Conservation (phyloP, 2,888 invertebrate species). For the Mongoloraphidia duomilia region DNA sequence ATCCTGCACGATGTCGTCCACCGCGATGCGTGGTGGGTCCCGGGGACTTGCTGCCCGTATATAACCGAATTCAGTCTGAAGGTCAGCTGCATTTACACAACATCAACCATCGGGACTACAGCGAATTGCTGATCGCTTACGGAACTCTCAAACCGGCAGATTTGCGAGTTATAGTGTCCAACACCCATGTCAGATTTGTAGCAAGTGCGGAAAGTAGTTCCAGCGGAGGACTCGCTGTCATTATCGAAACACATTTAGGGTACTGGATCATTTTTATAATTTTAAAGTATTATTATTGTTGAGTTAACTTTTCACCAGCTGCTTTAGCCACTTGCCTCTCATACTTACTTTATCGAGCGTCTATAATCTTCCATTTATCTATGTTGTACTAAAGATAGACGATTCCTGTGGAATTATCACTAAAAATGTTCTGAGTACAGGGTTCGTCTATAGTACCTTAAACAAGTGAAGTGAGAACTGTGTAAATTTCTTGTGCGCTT, state of each 20-base stretch:
- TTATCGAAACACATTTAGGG: conserved; percentile 49
- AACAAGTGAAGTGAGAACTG: too few species aligned
- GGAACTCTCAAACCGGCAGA: conserved; percentile 68
- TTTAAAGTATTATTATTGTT: too few species aligned
- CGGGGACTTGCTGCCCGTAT: conserved; percentile 73
- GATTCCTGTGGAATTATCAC: too few species aligned
- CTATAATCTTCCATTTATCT: background rate
- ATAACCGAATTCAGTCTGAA: conserved; percentile 57
- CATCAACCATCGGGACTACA: conserved; percentile 54
- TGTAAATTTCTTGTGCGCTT: too few species aligned
- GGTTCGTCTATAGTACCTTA: too few species aligned
- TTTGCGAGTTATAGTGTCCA: conserved; percentile 66
- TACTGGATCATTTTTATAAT: conserved; percentile 16
- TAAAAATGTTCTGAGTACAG: too few species aligned
- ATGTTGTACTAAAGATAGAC: background rate
- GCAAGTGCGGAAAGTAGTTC: conserved; percentile 35
- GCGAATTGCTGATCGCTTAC: conserved; percentile 70
- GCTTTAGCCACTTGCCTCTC: too few species aligned
- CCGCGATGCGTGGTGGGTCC: conserved; percentile 64
- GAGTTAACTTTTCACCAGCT: too few species aligned
- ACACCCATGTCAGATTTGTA: conserved; percentile 56
- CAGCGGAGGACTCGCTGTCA: conserved; percentile 15
- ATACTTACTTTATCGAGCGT: background rate
- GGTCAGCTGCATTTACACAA: conserved; percentile 70
- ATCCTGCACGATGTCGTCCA: conserved; percentile 52